Conservation (phyloP, 2,113 vertebrate species). For the Epinephelus fuscoguttatus region DNA sequence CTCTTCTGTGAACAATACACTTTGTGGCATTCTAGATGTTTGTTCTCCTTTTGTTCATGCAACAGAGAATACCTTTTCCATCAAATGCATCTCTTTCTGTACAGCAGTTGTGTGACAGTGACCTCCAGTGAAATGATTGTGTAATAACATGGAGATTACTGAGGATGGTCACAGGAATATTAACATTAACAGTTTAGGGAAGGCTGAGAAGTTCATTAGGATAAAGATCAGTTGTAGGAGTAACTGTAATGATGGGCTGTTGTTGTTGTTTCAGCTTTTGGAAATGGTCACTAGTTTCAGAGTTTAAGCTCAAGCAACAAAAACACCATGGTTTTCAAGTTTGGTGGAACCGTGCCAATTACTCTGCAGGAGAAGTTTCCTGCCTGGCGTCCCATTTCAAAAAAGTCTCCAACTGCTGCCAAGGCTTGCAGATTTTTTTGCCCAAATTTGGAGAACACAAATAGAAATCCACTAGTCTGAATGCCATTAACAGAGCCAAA, state of each 20-base stretch:
- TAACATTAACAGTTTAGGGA: neutral
- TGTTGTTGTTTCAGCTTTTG: neutral
- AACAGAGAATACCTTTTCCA: neutral
- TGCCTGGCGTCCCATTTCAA: neutral
- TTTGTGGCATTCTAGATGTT: neutral
- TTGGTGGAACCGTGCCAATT: neutral
- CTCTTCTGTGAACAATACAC: neutral
- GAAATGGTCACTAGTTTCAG: neutral
- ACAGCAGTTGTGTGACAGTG: neutral
- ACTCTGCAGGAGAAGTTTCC: neutral
- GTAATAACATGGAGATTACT: neutral
- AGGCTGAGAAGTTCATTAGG: neutral
- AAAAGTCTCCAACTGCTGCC: neutral
- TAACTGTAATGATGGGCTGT: neutral
- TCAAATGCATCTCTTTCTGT: neutral
- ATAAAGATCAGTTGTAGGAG: neutral
- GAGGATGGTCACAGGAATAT: neutral
- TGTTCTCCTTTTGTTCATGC: neutral
- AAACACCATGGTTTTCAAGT: neutral
- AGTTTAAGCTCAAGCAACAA: neutral
- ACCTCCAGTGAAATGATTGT: neutral
- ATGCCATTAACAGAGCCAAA: neutral
- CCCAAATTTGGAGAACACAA: neutral
- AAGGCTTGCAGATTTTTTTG: neutral
- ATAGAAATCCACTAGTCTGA: slow-evolving; percentile 15